Conservation (phyloP, 2,888 invertebrate genomes). For the Andrena dorsata region DNA sequence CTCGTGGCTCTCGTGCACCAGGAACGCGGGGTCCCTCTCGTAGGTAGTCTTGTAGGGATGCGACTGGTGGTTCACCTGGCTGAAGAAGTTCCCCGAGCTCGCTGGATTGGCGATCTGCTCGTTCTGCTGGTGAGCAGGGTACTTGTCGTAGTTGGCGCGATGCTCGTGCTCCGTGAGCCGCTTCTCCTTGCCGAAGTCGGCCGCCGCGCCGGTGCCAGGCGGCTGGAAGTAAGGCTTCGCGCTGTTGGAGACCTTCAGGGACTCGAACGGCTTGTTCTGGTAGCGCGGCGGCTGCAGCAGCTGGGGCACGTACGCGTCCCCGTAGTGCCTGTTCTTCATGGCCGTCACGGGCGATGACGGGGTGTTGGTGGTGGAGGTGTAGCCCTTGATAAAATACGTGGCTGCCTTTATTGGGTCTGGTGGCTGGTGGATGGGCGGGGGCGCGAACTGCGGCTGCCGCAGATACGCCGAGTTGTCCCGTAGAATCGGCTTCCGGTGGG, state of each 20-base stretch:
- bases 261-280: constrained; percentile 75
- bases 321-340: constrained; percentile 71
- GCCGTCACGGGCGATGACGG: constrained; percentile 59
- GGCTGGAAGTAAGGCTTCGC: constrained; percentile 76
- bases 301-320: constrained; percentile 60
- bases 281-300: constrained; percentile 70
- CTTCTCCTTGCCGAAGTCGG: constrained; percentile 69
- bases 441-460: constrained; percentile 74
- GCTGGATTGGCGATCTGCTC: constrained; percentile 57
- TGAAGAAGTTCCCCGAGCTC: constrained; percentile 75
- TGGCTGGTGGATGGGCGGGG: constrained; percentile 60
- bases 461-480: constrained; percentile 76
- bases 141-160: constrained; percentile 70
- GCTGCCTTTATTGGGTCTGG: constrained; percentile 69
- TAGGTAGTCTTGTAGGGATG: constrained; percentile 76
- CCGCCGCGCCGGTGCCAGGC: constrained; percentile 58
- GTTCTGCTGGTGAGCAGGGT: constrained; percentile 61
- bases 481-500: constrained; percentile 75
- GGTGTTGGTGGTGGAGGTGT: constrained; percentile 61
- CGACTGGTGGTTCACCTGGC: constrained; percentile 77
- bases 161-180: constrained; percentile 51
- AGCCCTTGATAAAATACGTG: constrained; percentile 74
- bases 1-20: constrained; percentile 82
- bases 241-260: constrained; percentile 71
- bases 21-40: constrained; percentile 80